phyloP scores from a whole-genome alignment of 2,113 vertebrate genomes.

The Amphiprion percula region DNA sequence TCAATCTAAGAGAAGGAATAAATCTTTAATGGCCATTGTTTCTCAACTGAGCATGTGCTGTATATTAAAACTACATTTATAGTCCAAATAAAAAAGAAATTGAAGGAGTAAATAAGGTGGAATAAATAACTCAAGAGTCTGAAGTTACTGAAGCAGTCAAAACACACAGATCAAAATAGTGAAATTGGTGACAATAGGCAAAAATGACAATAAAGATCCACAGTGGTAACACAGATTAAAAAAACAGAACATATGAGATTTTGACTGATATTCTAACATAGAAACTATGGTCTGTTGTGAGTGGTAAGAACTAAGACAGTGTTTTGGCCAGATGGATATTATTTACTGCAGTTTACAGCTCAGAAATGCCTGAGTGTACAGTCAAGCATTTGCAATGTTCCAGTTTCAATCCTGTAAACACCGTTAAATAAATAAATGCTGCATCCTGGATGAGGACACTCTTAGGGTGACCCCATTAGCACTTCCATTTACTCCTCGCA shows the following conservation, averaged over 20 bases:
- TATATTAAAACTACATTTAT: too few relatives aligned
- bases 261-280: not conserved
- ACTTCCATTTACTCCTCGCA: constrained; percentile 38
- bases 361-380: not conserved
- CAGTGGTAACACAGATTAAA: not conserved
- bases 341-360: constrained; percentile 15
- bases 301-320: not conserved
- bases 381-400: constrained; percentile 30
- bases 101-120: not conserved
- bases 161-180: not conserved
- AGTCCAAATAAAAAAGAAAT: not conserved
- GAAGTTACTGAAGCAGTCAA: too few relatives aligned
- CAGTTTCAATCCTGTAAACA: constrained; percentile 48
- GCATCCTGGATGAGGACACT: constrained; percentile 21
- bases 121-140: not conserved
- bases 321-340: not conserved
- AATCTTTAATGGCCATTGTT: not conserved
- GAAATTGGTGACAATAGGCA: not conserved
- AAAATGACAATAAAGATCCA: not conserved
- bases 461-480: constrained; percentile 31
- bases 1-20: not conserved
- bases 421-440: constrained; percentile 58
- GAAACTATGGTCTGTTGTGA: not conserved
- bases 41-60: too few relatives aligned
- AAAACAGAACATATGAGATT: not conserved